A percentile compares a stretch with the other conserved stretches of the same genome.
These are phyloP conservation scores for Candoia aspera DNA, from an alignment of 2,113 vertebrate genomes.

Conservation along the genomic window DNA sequence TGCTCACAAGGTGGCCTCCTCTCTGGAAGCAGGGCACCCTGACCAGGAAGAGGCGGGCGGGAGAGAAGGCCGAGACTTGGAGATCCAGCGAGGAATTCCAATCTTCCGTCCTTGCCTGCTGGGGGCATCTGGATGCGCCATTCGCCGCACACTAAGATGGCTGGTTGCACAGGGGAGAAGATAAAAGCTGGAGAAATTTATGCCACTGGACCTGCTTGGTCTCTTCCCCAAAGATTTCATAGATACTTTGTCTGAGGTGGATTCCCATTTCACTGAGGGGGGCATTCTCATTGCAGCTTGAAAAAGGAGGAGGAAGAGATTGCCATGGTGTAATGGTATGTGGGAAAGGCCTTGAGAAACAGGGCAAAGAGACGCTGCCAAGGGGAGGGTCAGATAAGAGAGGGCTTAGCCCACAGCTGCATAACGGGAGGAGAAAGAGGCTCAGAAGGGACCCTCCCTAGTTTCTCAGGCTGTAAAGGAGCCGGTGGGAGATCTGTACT, in stretches of 20 bases:
- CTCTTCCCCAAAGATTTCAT: background rate
- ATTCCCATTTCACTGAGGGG: background rate
- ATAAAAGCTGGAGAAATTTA: background rate
- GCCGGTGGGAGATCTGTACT: too few relatives aligned
- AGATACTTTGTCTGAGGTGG: background rate
- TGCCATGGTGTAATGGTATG: too few relatives aligned
- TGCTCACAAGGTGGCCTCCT: background rate
- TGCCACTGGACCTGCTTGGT: background rate
- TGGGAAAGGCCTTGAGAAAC: too few relatives aligned
- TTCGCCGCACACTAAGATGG: background rate
- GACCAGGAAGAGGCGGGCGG: accelerated
- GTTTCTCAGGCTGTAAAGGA: too few relatives aligned
- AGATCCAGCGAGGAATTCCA: background rate
- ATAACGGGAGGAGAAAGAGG: too few relatives aligned
- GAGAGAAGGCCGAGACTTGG: accelerated
- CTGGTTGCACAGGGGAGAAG: background rate
- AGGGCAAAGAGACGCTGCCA: too few relatives aligned
- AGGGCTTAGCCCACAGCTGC: too few relatives aligned
- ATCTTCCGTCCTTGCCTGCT: too few relatives aligned
- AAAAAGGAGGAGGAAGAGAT: background rate
- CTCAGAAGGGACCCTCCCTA: too few relatives aligned
- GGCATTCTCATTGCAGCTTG: background rate
- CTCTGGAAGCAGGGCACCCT: background rate
- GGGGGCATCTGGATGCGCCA: background rate
- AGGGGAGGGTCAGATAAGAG: too few relatives aligned